Evolutionary conservation across 2,888 invertebrate genomes (phyloP).

Genomic region (Parnassius glacialis): DNA sequence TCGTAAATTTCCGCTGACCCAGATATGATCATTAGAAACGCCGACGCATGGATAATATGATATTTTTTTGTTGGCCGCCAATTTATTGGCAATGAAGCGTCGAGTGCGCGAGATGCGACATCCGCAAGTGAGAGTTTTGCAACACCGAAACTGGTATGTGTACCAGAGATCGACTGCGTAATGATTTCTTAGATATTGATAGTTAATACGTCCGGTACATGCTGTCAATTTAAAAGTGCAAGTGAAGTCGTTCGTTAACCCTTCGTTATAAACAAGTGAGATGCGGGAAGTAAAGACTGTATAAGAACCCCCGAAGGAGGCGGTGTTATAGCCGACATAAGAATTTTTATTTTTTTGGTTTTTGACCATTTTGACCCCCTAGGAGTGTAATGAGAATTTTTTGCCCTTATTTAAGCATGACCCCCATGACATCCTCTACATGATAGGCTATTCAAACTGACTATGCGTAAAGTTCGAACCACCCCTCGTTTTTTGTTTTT

Average conservation of each 20-base stretch:
- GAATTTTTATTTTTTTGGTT: too few relatives aligned
- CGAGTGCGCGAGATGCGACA: conserved; percentile 70
- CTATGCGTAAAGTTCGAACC: too few relatives aligned
- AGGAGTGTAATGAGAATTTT: too few relatives aligned
- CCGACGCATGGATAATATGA: conserved; percentile 66
- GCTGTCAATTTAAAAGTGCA: conserved; percentile 60
- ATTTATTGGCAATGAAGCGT: conserved; percentile 69
- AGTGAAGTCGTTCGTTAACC: conserved; percentile 65
- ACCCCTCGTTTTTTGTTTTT: too few relatives aligned
- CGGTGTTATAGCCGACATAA: too few relatives aligned
- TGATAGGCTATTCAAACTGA: too few relatives aligned
- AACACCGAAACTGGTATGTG: conserved; percentile 75
- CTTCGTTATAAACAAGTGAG: conserved; percentile 35
- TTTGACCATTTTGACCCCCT: too few relatives aligned
- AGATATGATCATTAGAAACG: conserved; percentile 77
- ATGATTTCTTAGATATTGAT: conserved; percentile 65
- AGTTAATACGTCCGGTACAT: conserved; percentile 67
- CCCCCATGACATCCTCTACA: too few relatives aligned
- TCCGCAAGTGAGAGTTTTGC: conserved; percentile 77
- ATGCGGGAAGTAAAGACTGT: too few relatives aligned
- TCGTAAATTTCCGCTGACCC: conserved; percentile 77
- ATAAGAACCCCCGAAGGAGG: too few relatives aligned
- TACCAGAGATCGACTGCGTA: conserved; percentile 55
- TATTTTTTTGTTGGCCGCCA: conserved; percentile 72
- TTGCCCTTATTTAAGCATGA: too few relatives aligned